These are phyloP conservation scores for Dione juno DNA, from an alignment of 2,888 invertebrate genomes.

Conservation along the genomic window DNA sequence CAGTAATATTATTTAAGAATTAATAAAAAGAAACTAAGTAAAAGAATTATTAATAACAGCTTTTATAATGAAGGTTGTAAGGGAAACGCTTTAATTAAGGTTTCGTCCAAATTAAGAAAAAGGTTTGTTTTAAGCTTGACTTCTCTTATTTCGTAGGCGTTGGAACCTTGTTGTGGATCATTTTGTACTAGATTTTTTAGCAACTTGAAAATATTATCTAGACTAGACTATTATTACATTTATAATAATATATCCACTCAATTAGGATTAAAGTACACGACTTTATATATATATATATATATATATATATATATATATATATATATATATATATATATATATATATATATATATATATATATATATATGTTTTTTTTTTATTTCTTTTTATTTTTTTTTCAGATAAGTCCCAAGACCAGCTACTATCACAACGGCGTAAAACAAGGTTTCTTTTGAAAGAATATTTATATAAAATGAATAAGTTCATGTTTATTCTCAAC, in stretches of 20 bases:
- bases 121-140: background rate
- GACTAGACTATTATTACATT: too few relatives aligned
- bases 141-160: background rate
- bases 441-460: conserved; percentile 16
- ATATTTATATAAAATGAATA: conserved; percentile 13
- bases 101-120: background rate
- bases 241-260: too few relatives aligned
- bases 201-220: background rate
- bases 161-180: background rate
- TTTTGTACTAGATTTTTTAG: background rate
- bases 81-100: background rate
- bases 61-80: background rate
- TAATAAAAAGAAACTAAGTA: too few relatives aligned
- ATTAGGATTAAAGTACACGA: too few relatives aligned
- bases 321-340: too few relatives aligned
- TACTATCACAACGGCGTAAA: conserved; percentile 15
- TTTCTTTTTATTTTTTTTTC: too few relatives aligned
- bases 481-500: conserved; percentile 13
- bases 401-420: background rate
- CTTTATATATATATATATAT: too few relatives aligned
- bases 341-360: too few relatives aligned
- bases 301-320: too few relatives aligned
- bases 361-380: too few relatives aligned
- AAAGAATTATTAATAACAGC: background rate
- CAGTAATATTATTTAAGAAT: too few relatives aligned